Evolutionary conservation across 2,888 invertebrate species (phyloP).

Genomic region (Candidula unifasciata): DNA sequence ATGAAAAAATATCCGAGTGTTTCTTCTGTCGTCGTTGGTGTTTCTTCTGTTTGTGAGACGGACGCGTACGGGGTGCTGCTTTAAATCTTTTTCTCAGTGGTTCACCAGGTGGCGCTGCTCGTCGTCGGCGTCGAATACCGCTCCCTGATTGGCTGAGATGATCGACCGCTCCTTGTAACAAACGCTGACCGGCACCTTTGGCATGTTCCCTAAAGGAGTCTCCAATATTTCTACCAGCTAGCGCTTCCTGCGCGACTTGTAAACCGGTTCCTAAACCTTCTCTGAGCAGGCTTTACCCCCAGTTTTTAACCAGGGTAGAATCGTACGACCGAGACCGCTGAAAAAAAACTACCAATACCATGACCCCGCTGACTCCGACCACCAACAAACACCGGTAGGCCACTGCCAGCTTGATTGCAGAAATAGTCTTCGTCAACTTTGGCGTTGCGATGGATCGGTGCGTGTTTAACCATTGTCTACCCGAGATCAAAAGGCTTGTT

Average conservation of each 20-base stretch:
- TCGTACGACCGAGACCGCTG: background rate
- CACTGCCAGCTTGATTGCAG: background rate
- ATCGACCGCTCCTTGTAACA: too few relatives aligned
- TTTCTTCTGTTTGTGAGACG: background rate
- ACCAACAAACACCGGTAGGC: background rate
- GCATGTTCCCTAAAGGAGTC: background rate
- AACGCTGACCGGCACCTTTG: too few relatives aligned
- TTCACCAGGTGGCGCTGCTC: too few relatives aligned
- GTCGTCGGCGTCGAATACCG: too few relatives aligned
- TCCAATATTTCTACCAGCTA: background rate
- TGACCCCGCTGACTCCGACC: background rate
- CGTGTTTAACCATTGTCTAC: background rate
- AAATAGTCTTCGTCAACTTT: background rate
- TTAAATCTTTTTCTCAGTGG: too few relatives aligned
- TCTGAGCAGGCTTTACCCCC: conserved; percentile 16
- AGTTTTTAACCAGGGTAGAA: background rate
- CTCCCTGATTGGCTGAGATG: too few relatives aligned
- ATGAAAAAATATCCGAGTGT: background rate
- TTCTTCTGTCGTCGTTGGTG: background rate
- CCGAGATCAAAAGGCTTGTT: background rate
- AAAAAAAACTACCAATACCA: conserved; percentile 26
- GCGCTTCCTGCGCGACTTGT: conserved; percentile 1
- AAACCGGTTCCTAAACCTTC: background rate
- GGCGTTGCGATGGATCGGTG: background rate
- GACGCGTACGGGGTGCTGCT: background rate